Evolutionary conservation across 2,888 invertebrate genomes (phyloP).

Genomic region (Drosophila engyochracea): DNA sequence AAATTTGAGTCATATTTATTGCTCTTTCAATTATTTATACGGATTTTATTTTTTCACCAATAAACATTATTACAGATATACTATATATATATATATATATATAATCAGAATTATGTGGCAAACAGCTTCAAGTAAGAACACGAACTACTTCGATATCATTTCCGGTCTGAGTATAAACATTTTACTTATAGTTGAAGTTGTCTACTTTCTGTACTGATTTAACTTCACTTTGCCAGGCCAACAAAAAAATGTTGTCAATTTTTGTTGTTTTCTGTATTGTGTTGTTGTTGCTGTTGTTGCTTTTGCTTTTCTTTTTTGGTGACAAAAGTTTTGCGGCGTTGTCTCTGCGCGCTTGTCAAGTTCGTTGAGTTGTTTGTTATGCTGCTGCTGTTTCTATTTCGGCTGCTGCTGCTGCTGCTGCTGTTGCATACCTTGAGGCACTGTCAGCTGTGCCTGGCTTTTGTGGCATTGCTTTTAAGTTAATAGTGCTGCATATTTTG

Average conservation of each 20-base stretch:
- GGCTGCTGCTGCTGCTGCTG: slow-evolving; percentile 17
- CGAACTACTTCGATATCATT: slow-evolving; percentile 44
- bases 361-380: slow-evolving; percentile 39
- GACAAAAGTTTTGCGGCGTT: slow-evolving; percentile 60
- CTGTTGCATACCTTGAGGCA: slow-evolving; percentile 72
- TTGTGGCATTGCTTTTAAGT: slow-evolving; percentile 76
- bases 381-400: slow-evolving; percentile 15
- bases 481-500: slow-evolving; percentile 67
- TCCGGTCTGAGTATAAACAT: slow-evolving; percentile 51
- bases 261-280: slow-evolving; percentile 15
- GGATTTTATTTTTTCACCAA: background rate
- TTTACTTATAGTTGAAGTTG: slow-evolving; percentile 59
- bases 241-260: slow-evolving; percentile 60
- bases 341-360: slow-evolving; percentile 49
- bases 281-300: background rate
- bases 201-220: slow-evolving; percentile 53
- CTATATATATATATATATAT: no score
- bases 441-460: slow-evolving; percentile 63
- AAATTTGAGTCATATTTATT: no score
- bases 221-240: slow-evolving; percentile 32
- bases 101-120: slow-evolving; percentile 14
- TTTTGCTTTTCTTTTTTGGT: slow-evolving; percentile 19
- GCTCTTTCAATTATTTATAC: background rate
- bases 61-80: no score
- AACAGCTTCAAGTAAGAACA: slow-evolving; percentile 19